These are phyloP conservation scores for Pachyuromys duprasi DNA, from an alignment of 2,797 vertebrate genomes.

Conservation along the genomic window DNA sequence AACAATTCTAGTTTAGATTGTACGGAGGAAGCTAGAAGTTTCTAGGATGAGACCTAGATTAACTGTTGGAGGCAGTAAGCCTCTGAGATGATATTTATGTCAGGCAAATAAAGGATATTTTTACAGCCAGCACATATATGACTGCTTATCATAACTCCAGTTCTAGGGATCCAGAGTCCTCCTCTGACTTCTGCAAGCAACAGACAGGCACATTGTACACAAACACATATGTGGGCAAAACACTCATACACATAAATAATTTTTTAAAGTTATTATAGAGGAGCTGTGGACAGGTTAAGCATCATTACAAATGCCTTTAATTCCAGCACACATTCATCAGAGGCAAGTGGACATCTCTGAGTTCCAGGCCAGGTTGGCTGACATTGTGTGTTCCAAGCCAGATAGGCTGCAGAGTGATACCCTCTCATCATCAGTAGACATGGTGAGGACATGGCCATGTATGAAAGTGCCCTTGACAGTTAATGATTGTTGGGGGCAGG, in stretches of 20 bases:
- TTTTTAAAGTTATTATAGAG: not conserved
- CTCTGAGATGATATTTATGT: too few species aligned
- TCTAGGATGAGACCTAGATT: too few species aligned
- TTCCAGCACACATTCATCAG: not conserved
- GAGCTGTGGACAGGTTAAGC: not conserved
- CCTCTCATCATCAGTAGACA: not conserved
- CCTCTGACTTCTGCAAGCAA: not conserved
- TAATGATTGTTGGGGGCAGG: not conserved
- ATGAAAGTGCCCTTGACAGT: not conserved
- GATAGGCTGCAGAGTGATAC: not conserved
- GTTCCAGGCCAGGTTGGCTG: not conserved
- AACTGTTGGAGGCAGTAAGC: too few species aligned
- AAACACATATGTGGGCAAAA: not conserved
- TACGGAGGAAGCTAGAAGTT: too few species aligned
- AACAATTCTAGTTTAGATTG: too few species aligned
- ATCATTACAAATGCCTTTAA: not conserved
- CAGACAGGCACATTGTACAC: not conserved
- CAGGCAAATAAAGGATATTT: too few species aligned
- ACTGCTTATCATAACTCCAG: too few species aligned
- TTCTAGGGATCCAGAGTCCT: not conserved
- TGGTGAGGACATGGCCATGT: not conserved
- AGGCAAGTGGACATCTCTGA: not conserved
- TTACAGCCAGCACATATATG: not conserved
- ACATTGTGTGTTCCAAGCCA: not conserved
- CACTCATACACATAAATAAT: not conserved